Evolutionary conservation across 2,113 vertebrate genomes (phyloP), one percentile per base, ranked within the genome.

Genomic region (Nothocercus nigrocapillus): DNA sequence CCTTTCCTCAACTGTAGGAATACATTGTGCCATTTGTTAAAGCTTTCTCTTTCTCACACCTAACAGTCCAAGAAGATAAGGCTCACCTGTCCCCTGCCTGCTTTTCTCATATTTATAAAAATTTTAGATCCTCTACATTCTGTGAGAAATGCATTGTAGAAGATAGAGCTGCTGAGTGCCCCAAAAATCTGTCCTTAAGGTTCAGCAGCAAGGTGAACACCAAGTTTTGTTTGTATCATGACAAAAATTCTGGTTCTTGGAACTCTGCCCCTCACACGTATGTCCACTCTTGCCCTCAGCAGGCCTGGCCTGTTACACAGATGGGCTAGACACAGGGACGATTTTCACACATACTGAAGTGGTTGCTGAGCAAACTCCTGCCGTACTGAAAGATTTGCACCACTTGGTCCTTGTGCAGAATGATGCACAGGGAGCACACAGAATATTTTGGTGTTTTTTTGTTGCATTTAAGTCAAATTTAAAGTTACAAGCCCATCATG

Each of bases 1-100:
- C 74, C 70, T 93, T 73, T 87, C 59, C 49, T 89, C 95, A 86
- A 93, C 49, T 7, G 40, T 3, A 67, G 82, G 93, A 94, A 87
- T 92, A 72, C 5, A 61, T 78, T 83, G 67, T 82, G 75, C 75
- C 84, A 72, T 82, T 91, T 77, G 64, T 45, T 89, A 69, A 69
- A 51, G 75, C 38, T 53, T 88, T 45, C 89, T 79, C 89, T 89
- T 20, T 72, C 81, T 78, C 77, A 86, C 66, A 53, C 1, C 2
- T 47, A 82, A 67, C 38, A 83, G 64, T 68, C 51, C 86, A 73
- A 90, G 40, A 66, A 82, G 84, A 86, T 64, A 80, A 89, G 94
- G 78, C 76, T 90, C 69, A 72, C 62, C 49, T 81, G 42, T 61
- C 45, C 77, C 73, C 64, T 56, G 70, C 34, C 24, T 82, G 54